Evolutionary conservation across 2,888 invertebrate genomes (phyloP).

Genomic region (Meiosimyza platycephala): DNA sequence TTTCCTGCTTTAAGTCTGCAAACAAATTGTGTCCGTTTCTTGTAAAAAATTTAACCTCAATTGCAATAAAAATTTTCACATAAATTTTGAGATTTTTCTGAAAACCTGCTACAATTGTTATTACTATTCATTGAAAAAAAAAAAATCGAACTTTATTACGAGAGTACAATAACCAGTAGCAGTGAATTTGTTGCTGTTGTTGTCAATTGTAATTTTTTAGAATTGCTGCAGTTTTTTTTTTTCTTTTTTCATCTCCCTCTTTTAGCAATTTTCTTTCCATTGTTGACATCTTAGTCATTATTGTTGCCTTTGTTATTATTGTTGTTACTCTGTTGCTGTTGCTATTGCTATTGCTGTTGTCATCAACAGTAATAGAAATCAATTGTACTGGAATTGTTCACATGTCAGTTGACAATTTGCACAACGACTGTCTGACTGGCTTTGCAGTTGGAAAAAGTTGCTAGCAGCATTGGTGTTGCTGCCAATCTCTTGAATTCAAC

Average conservation of each 20-base stretch:
- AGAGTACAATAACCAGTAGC: neutral
- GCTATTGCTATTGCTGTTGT: neutral
- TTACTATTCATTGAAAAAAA: too few relatives aligned
- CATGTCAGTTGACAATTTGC: constrained; percentile 19
- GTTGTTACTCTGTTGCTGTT: constrained; percentile 23
- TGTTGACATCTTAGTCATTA: constrained; percentile 29
- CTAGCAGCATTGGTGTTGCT: too few relatives aligned
- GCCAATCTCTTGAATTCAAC: too few relatives aligned
- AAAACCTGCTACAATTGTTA: too few relatives aligned
- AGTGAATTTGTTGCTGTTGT: neutral
- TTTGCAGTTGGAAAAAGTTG: too few relatives aligned
- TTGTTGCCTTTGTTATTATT: constrained; percentile 37
- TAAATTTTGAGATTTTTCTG: too few relatives aligned
- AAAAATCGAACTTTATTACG: neutral
- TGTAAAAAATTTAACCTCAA: too few relatives aligned
- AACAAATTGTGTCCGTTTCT: too few relatives aligned
- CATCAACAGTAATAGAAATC: constrained; percentile 18
- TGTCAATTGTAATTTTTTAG: neutral
- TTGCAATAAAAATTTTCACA: too few relatives aligned
- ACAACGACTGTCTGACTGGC: too few relatives aligned
- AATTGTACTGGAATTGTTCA: constrained; percentile 23
- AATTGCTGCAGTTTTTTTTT: constrained; percentile 18
- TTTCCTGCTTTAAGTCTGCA: too few relatives aligned
- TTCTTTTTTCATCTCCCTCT: neutral
- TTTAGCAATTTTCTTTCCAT: neutral